A percentile compares a stretch with the other conserved stretches of the same genome.
Evolutionary conservation across 2,113 vertebrate species (phyloP).

Genomic region (Corythornis cristatus): DNA sequence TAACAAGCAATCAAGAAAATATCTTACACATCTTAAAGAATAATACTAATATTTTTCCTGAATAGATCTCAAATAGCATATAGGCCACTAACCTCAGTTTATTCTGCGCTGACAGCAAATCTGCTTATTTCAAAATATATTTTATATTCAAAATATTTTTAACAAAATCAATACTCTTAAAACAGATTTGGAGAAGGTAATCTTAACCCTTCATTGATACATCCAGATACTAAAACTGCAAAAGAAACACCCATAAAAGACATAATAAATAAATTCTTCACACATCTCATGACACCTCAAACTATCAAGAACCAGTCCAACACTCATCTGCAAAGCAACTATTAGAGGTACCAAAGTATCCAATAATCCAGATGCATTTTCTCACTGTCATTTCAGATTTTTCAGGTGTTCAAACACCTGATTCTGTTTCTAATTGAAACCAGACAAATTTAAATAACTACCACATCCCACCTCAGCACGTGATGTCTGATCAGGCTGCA

Average conservation of each 20-base stretch:
- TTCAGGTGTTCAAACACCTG: background rate
- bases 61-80: background rate
- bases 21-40: background rate
- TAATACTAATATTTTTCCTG: background rate
- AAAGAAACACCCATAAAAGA: background rate
- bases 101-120: background rate
- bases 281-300: background rate
- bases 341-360: background rate
- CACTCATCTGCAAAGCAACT: background rate
- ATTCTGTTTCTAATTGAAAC: background rate
- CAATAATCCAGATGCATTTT: background rate
- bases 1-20: background rate
- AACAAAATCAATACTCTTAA: background rate
- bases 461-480: rapidly evolving
- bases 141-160: background rate
- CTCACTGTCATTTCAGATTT: background rate
- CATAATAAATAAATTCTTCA: background rate
- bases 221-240: background rate
- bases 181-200: background rate
- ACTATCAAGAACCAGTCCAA: background rate
- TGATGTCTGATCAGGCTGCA: background rate
- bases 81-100: background rate
- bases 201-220: background rate
- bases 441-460: background rate
- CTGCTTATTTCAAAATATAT: background rate